Percentiles rank a stretch among this genome's conserved stretches.
Conservation (phyloP, 2,797 vertebrate species). For the Botia kubotai region DNA sequence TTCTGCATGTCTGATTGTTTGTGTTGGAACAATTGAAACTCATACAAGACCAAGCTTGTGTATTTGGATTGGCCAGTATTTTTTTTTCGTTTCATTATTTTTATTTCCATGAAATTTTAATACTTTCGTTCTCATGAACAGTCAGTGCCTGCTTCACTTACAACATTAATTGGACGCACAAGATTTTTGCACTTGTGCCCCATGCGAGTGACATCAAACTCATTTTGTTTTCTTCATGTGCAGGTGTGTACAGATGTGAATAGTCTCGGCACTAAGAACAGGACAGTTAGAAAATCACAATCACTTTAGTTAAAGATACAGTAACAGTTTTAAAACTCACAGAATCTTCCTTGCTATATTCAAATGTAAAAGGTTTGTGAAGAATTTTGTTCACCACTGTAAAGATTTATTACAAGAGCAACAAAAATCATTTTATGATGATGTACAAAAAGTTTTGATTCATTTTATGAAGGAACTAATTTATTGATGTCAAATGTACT, state of each 20-base stretch:
- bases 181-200: neutral
- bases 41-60: neutral
- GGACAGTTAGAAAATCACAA: neutral
- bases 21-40: neutral
- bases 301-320: neutral
- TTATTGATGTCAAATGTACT: no score
- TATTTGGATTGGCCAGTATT: neutral
- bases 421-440: no score
- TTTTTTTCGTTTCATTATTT: neutral
- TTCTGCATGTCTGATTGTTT: neutral
- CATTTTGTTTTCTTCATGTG: neutral
- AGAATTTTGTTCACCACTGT: neutral
- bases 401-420: no score
- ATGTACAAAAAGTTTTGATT: no score
- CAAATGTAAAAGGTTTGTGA: neutral
- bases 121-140: neutral
- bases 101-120: constrained; percentile 1
- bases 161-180: neutral
- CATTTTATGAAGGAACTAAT: no score
- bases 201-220: neutral
- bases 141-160: neutral
- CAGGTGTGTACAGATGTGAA: neutral
- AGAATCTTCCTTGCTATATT: neutral
- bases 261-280: neutral
- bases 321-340: neutral